Evolutionary conservation across 2,113 vertebrate genomes (phyloP).

Genomic region (Eupsittula cactorum): DNA sequence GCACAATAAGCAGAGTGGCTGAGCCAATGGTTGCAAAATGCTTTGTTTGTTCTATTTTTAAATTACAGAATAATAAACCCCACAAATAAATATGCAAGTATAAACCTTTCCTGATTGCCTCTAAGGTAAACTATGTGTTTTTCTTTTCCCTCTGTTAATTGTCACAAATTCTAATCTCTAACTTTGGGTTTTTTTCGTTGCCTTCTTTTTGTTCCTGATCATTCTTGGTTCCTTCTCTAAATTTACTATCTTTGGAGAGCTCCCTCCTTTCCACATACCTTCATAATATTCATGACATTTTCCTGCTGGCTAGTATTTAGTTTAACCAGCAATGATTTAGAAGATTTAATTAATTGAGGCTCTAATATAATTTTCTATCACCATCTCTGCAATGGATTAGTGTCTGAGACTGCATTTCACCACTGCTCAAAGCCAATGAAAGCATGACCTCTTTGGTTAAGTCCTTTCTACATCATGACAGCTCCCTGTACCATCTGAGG

Average conservation of each 20-base stretch:
- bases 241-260: neutral
- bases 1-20: neutral
- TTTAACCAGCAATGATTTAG: neutral
- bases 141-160: neutral
- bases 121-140: neutral
- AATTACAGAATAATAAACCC: neutral
- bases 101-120: neutral
- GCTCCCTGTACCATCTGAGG: neutral
- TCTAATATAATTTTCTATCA: neutral
- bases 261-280: neutral
- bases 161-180: neutral
- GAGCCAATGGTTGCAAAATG: neutral
- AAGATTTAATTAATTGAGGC: neutral
- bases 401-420: neutral
- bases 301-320: neutral
- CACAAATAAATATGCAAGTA: neutral
- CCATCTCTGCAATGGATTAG: neutral
- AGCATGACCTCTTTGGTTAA: neutral
- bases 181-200: neutral
- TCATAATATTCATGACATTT: neutral
- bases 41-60: neutral
- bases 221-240: neutral
- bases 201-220: neutral
- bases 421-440: neutral
- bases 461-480: neutral